Evolutionary conservation across 2,888 invertebrate genomes (phyloP).

Genomic region (Lydus trimaculatus): DNA sequence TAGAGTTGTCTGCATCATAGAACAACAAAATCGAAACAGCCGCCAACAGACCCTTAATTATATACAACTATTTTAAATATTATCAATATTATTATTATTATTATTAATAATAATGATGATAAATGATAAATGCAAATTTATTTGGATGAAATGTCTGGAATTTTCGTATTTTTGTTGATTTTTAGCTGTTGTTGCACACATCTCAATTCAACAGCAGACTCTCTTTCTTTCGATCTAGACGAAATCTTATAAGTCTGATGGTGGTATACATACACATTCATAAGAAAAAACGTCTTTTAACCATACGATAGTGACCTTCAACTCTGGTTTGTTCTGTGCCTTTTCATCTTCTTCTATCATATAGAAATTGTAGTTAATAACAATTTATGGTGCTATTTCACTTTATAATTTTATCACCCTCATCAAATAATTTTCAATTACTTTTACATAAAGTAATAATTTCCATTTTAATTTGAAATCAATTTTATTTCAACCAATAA

Average conservation of each 20-base stretch:
- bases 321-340: background rate
- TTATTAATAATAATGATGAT: background rate
- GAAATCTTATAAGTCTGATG: slow-evolving; percentile 4
- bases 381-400: background rate
- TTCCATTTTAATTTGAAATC: slow-evolving; percentile 1
- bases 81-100: no score
- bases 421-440: slow-evolving; percentile 3
- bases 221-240: background rate
- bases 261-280: background rate
- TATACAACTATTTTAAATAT: background rate
- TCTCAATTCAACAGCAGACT: background rate
- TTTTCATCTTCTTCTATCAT: background rate
- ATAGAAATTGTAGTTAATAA: background rate
- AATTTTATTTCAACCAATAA: background rate
- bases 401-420: background rate
- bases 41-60: background rate
- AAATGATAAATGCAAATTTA: background rate
- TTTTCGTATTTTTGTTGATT: background rate
- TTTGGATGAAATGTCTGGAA: background rate
- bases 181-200: background rate
- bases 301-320: slow-evolving; percentile 6
- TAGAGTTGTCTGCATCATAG: background rate
- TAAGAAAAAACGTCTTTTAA: background rate
- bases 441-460: background rate
- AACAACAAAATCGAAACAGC: background rate